Evolutionary conservation across 2,113 vertebrate genomes (phyloP).

Genomic region (Ceuthmochares aereus): DNA sequence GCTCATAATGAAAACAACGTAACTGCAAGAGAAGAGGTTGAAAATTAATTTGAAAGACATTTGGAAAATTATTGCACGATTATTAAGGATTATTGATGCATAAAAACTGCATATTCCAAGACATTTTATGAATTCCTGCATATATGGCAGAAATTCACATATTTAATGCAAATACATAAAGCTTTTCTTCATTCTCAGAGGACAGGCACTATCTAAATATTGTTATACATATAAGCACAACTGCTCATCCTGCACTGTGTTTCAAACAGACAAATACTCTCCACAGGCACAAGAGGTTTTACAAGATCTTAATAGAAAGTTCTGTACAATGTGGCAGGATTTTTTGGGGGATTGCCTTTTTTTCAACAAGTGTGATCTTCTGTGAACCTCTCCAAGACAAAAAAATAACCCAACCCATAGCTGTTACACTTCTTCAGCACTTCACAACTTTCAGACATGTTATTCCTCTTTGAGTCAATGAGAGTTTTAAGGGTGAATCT

Average conservation of each 20-base stretch:
- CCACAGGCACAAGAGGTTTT: background rate
- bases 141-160: background rate
- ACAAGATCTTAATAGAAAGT: background rate
- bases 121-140: background rate
- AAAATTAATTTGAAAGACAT: background rate
- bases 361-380: background rate
- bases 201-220: background rate
- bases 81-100: background rate
- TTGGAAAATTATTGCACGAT: background rate
- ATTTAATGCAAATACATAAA: background rate
- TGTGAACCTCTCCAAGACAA: background rate
- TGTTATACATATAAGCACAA: background rate
- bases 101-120: background rate
- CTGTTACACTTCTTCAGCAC: background rate
- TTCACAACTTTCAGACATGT: background rate
- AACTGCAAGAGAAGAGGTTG: background rate
- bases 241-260: background rate
- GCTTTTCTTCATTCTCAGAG: background rate
- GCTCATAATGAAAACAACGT: background rate
- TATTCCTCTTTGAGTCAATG: background rate
- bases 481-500: background rate
- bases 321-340: background rate
- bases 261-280: background rate
- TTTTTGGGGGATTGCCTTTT: rapidly evolving
- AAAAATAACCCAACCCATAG: background rate